These are phyloP conservation scores for Argynnis bischoffii DNA, from an alignment of 2,888 invertebrate genomes.

Conservation along the genomic window DNA sequence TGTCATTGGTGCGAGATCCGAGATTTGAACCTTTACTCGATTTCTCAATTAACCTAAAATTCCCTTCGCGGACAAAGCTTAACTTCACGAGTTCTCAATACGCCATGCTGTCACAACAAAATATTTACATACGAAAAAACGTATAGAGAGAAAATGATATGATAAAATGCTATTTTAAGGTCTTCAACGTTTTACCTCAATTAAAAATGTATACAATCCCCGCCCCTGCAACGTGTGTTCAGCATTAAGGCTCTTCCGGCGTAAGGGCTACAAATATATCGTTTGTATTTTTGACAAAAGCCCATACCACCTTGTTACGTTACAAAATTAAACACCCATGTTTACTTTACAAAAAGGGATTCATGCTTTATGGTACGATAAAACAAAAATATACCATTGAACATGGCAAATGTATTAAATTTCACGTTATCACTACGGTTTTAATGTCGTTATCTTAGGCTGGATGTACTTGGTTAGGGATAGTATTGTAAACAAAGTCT, in stretches of 20 bases:
- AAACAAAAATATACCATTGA: slow-evolving; percentile 15
- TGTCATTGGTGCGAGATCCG: too few relatives aligned
- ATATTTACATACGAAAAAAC: too few relatives aligned
- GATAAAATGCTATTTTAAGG: too few relatives aligned
- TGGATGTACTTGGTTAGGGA: neutral
- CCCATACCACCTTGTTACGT: slow-evolving; percentile 24
- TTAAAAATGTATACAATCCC: slow-evolving; percentile 10
- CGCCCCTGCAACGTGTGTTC: neutral
- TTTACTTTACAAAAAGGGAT: slow-evolving; percentile 26
- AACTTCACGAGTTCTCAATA: too few relatives aligned
- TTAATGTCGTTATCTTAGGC: neutral
- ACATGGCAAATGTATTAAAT: slow-evolving; percentile 4
- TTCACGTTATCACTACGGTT: slow-evolving; percentile 1
- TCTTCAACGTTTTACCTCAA: neutral
- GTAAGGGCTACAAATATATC: slow-evolving; percentile 25
- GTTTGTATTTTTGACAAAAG: slow-evolving; percentile 36
- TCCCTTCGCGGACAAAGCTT: too few relatives aligned
- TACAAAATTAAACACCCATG: slow-evolving; percentile 24
- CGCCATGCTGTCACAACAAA: too few relatives aligned
- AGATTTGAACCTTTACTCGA: too few relatives aligned
- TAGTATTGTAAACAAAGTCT: neutral
- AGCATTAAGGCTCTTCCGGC: slow-evolving; percentile 22
- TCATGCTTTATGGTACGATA: slow-evolving; percentile 7
- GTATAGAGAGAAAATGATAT: too few relatives aligned
- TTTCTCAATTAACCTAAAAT: too few relatives aligned